Percentiles rank a stretch among this genome's conserved stretches.
These are phyloP conservation scores for Hyphantria cunea DNA, from an alignment of 1,140 invertebrate genomes.

Conservation along the genomic window DNA sequence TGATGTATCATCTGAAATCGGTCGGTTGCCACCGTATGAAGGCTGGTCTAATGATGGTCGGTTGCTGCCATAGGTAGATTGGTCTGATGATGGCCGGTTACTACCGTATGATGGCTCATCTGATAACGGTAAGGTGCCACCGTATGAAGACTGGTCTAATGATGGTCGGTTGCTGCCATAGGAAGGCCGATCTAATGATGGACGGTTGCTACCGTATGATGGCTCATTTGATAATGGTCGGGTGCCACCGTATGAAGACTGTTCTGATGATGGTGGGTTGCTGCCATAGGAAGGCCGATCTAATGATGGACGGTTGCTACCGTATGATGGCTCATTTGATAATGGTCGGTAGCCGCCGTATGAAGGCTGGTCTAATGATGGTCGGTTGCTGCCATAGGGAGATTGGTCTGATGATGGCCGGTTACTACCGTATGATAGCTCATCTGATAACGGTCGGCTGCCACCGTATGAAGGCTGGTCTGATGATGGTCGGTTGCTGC, in stretches of 20 bases:
- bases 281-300: slow-evolving; percentile 22
- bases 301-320: neutral
- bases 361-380: slow-evolving; percentile 10
- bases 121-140: slow-evolving; percentile 13
- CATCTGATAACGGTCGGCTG: neutral
- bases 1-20: neutral
- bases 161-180: slow-evolving; percentile 27
- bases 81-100: neutral
- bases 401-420: slow-evolving; percentile 3
- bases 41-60: slow-evolving; percentile 1
- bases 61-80: slow-evolving; percentile 12
- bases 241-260: slow-evolving; percentile 24
- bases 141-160: slow-evolving; percentile 15
- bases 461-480: slow-evolving; percentile 24
- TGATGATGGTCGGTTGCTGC: slow-evolving; percentile 16
- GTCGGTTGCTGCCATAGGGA: slow-evolving; percentile 29
- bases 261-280: too few relatives aligned
- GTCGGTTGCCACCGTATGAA: neutral
- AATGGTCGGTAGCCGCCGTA: slow-evolving; percentile 23
- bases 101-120: slow-evolving; percentile 19
- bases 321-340: neutral
- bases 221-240: slow-evolving; percentile 3
- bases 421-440: slow-evolving; percentile 23
- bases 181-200: slow-evolving; percentile 16
- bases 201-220: slow-evolving; percentile 15